Conservation (phyloP, 2,113 vertebrate species). For the Pogonocichla stellata region DNA sequence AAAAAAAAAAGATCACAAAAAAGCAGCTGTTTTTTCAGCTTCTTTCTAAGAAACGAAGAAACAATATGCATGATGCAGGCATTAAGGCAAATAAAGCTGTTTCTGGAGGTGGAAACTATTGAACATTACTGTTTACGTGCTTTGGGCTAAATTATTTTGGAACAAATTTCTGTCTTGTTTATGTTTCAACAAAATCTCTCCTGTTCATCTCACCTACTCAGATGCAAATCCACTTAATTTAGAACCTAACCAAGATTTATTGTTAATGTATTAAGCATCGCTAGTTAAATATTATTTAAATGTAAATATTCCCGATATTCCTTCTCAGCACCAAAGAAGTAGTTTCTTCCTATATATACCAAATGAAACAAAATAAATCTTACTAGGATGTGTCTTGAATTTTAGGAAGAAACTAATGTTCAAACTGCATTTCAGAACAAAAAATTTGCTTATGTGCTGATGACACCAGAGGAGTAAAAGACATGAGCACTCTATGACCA, state of each 20-base stretch:
- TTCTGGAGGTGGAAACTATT: constrained; percentile 34
- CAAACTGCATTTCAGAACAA: neutral
- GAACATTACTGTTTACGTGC: neutral
- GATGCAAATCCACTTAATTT: constrained; percentile 63
- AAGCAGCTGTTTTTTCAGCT: neutral
- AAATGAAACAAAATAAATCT: neutral
- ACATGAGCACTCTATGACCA: neutral
- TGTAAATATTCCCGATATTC: constrained; percentile 31
- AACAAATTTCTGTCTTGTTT: constrained; percentile 50
- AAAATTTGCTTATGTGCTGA: neutral
- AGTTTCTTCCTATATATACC: neutral
- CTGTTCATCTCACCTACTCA: constrained; percentile 62
- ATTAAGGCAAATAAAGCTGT: neutral
- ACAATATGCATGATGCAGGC: neutral
- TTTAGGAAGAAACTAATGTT: neutral
- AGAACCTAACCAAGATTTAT: constrained; percentile 63
- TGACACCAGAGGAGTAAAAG: neutral
- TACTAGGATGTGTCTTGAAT: neutral
- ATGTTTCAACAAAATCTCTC: constrained; percentile 49
- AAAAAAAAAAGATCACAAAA: no score
- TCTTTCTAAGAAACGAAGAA: constrained; percentile 10
- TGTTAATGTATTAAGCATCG: constrained; percentile 58
- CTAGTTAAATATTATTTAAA: constrained; percentile 65
- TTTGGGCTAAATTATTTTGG: constrained; percentile 47
- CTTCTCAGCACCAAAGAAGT: constrained; percentile 8